Conservation (phyloP, 2,113 vertebrate genomes). For the Stegostoma tigrinum region DNA sequence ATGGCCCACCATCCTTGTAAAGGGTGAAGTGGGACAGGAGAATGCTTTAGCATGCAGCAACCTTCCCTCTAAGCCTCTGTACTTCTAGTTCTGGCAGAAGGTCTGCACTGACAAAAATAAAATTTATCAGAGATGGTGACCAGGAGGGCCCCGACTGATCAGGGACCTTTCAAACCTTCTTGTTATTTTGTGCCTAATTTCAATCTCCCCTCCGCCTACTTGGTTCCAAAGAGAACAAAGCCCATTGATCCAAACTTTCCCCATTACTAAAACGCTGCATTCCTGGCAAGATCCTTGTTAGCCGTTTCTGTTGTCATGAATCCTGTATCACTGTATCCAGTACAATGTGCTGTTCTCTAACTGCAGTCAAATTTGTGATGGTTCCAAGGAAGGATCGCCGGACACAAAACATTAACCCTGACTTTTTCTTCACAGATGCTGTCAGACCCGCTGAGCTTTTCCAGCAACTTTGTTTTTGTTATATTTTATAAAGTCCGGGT, state of each 20-base stretch:
- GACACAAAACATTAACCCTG: no score
- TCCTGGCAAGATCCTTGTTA: not conserved
- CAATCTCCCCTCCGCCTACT: not conserved
- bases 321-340: not conserved
- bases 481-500: not conserved
- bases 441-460: no score
- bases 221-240: not conserved
- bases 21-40: not conserved
- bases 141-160: not conserved
- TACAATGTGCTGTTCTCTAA: not conserved
- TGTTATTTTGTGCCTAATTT: not conserved
- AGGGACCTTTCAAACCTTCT: not conserved
- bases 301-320: not conserved
- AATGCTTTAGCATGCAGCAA: no score
- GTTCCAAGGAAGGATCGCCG: no score
- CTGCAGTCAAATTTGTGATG: not conserved
- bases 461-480: no score
- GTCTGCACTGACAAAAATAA: no score
- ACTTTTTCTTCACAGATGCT: no score
- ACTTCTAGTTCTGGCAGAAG: no score
- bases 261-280: not conserved
- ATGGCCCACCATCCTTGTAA: not conserved
- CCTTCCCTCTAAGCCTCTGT: no score
- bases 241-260: not conserved
- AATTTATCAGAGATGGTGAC: no score